These are phyloP conservation scores for Bubalus kerabau DNA, from an alignment of 2,113 vertebrate species.

Conservation along the genomic window DNA sequence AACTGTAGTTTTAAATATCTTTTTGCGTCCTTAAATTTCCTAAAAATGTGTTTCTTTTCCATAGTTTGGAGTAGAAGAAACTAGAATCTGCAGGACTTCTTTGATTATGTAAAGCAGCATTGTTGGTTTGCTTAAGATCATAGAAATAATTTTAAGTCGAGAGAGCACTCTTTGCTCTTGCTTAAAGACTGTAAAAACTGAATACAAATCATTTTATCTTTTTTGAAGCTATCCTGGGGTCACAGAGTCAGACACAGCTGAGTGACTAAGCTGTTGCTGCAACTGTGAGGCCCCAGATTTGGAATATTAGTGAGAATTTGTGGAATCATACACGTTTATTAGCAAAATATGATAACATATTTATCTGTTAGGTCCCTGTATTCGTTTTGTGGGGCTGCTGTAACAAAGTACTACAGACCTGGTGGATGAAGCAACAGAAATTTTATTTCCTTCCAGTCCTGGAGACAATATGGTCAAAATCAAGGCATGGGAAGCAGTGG, in stretches of 20 bases:
- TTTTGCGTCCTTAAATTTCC: neutral
- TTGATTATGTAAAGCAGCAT: neutral
- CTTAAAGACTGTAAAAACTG: neutral
- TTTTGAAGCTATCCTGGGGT: neutral
- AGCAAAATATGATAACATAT: neutral
- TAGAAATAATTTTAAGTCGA: neutral
- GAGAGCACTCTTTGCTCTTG: neutral
- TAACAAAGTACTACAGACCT: neutral
- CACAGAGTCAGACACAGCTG: neutral
- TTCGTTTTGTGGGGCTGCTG: neutral
- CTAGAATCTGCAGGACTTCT: neutral
- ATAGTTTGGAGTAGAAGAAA: neutral
- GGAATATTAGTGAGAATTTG: neutral
- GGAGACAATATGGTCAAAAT: neutral
- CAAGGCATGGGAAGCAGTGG: fast-evolving
- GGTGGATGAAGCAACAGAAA: neutral
- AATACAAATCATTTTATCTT: neutral
- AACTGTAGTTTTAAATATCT: neutral
- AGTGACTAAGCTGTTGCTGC: neutral
- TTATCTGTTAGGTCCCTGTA: neutral
- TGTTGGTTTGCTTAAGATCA: neutral
- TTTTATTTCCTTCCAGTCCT: neutral
- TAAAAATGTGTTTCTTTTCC: neutral
- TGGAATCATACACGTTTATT: neutral
- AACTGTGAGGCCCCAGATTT: neutral